Evolutionary conservation across 1,140 invertebrate genomes (phyloP).

Genomic region (Drosophila tsacasi): DNA sequence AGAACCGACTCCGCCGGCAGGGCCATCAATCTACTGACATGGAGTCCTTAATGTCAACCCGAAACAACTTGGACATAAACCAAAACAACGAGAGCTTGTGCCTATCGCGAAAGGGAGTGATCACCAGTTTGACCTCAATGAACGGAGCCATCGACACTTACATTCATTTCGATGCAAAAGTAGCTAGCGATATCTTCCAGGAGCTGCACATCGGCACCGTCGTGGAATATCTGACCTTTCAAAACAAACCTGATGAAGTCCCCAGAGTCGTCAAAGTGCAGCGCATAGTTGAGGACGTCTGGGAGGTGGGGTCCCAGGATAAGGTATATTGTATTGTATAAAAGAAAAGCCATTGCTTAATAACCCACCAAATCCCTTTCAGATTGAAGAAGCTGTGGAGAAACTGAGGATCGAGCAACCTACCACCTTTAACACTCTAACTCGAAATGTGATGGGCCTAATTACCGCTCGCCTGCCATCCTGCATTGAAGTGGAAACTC

Average conservation of each 20-base stretch:
- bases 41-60: neutral
- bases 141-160: slow-evolving; percentile 51
- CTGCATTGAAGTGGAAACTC: slow-evolving; percentile 85
- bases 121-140: slow-evolving; percentile 47
- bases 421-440: slow-evolving; percentile 84
- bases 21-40: slow-evolving; percentile 14
- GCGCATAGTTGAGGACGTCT: slow-evolving; percentile 47
- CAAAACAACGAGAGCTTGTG: slow-evolving; percentile 3
- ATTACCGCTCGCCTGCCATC: slow-evolving; percentile 86
- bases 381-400: slow-evolving; percentile 31
- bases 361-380: neutral
- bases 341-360: neutral
- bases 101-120: slow-evolving; percentile 41
- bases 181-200: slow-evolving; percentile 17
- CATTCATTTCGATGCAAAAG: slow-evolving; percentile 43
- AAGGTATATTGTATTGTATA: slow-evolving; percentile 8
- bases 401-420: slow-evolving; percentile 65
- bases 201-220: slow-evolving; percentile 53
- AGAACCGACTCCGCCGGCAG: neutral
- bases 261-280: slow-evolving; percentile 57
- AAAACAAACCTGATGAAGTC: slow-evolving; percentile 2
- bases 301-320: slow-evolving; percentile 38
- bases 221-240: slow-evolving; percentile 59
- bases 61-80: neutral
- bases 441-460: slow-evolving; percentile 86